A percentile compares a stretch with the other conserved stretches of the same genome.
Conservation (phyloP, 2,797 vertebrate species). For the Myripristis jacobus region DNA sequence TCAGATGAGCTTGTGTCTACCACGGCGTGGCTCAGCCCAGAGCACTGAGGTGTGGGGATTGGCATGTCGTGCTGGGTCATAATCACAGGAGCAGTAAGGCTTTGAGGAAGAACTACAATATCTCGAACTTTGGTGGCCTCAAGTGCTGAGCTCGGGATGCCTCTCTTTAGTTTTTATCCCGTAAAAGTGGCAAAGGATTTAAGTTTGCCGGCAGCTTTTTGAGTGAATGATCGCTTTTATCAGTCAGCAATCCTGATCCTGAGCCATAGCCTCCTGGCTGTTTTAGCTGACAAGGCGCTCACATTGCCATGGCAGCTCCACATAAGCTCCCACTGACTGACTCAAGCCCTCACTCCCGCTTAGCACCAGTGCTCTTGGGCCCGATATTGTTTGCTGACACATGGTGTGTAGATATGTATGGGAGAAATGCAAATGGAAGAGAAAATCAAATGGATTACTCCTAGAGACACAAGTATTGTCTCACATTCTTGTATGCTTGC, state of each 20-base stretch:
- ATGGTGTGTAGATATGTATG: constrained; percentile 39
- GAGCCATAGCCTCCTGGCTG: constrained; percentile 48
- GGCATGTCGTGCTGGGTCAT: not conserved
- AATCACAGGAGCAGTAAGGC: not conserved
- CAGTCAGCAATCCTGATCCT: constrained; percentile 45
- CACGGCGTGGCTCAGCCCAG: constrained; percentile 20
- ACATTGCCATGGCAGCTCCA: constrained; percentile 34
- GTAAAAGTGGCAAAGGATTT: constrained; percentile 38
- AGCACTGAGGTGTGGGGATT: constrained; percentile 25
- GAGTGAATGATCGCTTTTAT: constrained; percentile 58
- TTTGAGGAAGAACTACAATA: not conserved
- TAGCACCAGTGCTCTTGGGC: constrained; percentile 19
- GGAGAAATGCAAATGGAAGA: constrained; percentile 29
- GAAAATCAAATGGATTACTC: constrained; percentile 1
- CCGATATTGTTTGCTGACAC: constrained; percentile 39
- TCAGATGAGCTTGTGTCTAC: constrained; percentile 3
- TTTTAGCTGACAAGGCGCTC: constrained; percentile 61
- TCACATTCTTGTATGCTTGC: not conserved
- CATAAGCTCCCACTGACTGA: constrained; percentile 42
- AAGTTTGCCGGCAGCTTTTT: constrained; percentile 37
- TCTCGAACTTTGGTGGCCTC: constrained; percentile 9
- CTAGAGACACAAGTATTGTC: not conserved
- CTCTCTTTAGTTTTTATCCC: constrained; percentile 32
- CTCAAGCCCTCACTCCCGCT: constrained; percentile 39
- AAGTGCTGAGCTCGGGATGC: constrained; percentile 24